Base-by-base conservation (phyloP, 2,797 vertebrate genomes). In the Acropternis orthonyx region DNA sequence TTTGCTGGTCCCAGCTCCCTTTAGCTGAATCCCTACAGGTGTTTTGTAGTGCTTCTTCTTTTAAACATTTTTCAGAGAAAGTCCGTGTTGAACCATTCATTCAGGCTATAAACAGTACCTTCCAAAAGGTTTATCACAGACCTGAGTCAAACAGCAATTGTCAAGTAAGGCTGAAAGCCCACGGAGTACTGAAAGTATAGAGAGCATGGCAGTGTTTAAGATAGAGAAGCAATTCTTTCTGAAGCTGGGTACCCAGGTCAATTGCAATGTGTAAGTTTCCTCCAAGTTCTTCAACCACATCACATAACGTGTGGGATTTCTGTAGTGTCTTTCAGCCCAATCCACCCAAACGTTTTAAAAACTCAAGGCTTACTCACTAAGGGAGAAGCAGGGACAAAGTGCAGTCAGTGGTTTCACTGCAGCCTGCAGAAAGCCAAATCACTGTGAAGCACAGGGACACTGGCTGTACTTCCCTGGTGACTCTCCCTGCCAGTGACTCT, bases 141-240 rank as follows among this genome's bases (percentile, higher is more conserved):
- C 18, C 37, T 48, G 28, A 89, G 54, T 61, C 63, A 76, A 93
- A 68, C 5, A 72, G 43, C 56, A 73, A 41, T 65, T 84, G 41
- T 22, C 52, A 94, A 75, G 46, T 41, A 34, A 78, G 39, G 24
- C 3, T 78, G 72, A 91, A 87, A 85, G 58, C 30, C 43, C 34
- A 15, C 0, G 0, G 32, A 58, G 54, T 8, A 55, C 19, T 32
- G 41, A 10, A 17, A 3, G 26, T 37, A 28, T 0, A 10, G 46
- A 39, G 32, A 80, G 7, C 0, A 0, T 34, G n/a, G 44, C 32
- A 39, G 39, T 51, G 32, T 74, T 84, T 19, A 77, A 58, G 46
- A 90, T 18, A 54, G 37, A 75, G 36, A 86, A 66, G 36, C 39
- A 54, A 46, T 37, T 86, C 7, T 66, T 66, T 56, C 76, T 58